Evolutionary conservation across 2,113 vertebrate genomes (phyloP).

Genomic region (Capreolus pygargus): DNA sequence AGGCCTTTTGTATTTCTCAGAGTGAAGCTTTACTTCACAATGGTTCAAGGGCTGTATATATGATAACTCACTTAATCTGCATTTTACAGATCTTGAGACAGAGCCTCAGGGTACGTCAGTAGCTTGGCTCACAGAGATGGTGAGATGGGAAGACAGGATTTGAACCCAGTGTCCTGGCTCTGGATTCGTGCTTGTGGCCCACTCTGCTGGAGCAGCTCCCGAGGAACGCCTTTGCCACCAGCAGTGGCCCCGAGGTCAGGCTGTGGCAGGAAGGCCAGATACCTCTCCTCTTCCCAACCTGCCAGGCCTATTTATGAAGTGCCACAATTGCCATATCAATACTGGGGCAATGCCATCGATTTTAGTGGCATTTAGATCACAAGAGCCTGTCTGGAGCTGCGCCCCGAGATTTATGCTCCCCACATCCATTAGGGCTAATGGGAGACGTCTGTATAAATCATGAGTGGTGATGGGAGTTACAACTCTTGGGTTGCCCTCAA

Average conservation of each 20-base stretch:
- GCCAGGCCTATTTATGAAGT: background rate
- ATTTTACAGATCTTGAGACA: background rate
- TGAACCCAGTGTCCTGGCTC: background rate
- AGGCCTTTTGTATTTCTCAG: background rate
- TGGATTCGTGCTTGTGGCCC: background rate
- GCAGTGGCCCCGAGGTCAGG: accelerated
- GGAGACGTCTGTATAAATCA: slow-evolving; percentile 49
- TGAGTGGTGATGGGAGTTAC: background rate
- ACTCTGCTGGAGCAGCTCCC: background rate
- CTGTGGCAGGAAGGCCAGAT: background rate
- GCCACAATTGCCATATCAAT: background rate
- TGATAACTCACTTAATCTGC: background rate
- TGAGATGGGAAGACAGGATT: background rate
- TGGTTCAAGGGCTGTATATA: background rate
- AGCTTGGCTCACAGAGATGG: background rate
- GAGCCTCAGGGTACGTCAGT: background rate
- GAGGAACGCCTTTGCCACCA: accelerated
- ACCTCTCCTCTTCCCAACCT: background rate
- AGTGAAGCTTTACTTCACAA: background rate
- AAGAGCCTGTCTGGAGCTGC: slow-evolving; percentile 59
- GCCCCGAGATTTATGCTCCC: slow-evolving; percentile 71
- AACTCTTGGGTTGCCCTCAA: background rate
- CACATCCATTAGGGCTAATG: slow-evolving; percentile 66
- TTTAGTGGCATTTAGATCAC: slow-evolving; percentile 70
- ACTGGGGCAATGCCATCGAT: slow-evolving; percentile 45